phyloP scores from a whole-genome alignment of 2,113 vertebrate species.

The Lethenteron reissneri region DNA sequence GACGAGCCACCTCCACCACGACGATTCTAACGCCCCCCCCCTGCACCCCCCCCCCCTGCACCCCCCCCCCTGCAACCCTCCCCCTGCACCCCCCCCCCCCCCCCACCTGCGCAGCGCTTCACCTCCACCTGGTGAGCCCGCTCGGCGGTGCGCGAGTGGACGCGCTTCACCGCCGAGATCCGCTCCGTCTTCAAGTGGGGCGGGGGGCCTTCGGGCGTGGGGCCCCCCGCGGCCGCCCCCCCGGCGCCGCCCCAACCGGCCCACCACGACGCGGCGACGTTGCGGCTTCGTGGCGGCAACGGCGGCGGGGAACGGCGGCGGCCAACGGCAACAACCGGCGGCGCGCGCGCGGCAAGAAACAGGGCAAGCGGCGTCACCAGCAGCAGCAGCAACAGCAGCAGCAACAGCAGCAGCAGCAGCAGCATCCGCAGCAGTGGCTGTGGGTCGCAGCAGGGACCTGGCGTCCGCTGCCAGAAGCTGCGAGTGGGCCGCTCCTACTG shows the following conservation, averaged over 20 bases:
- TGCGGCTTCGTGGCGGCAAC: no score
- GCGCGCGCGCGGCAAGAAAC: no score
- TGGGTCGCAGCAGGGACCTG: constrained; percentile 83
- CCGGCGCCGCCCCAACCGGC: neutral
- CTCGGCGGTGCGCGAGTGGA: neutral
- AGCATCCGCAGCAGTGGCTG: constrained; percentile 33
- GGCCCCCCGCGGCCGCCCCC: neutral
- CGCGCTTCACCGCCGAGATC: neutral
- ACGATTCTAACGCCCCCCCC: no score
- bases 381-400: no score
- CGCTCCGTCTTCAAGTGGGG: constrained; percentile 2
- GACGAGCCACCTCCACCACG: no score
- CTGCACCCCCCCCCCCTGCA: no score
- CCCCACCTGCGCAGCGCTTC: neutral
- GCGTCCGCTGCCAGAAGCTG: constrained; percentile 89
- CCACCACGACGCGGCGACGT: neutral
- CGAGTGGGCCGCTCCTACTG: constrained; percentile 89
- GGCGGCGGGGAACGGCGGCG: no score
- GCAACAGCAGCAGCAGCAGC: no score
- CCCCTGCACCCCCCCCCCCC: no score
- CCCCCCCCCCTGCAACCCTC: no score
- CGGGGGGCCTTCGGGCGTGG: neutral
- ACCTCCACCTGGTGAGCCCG: neutral
- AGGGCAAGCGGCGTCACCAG: no score
- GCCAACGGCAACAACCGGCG: no score